These are phyloP conservation scores for Xiphorhynchus erythropygius DNA, from an alignment of 2,797 vertebrate genomes.

Conservation along the genomic window DNA sequence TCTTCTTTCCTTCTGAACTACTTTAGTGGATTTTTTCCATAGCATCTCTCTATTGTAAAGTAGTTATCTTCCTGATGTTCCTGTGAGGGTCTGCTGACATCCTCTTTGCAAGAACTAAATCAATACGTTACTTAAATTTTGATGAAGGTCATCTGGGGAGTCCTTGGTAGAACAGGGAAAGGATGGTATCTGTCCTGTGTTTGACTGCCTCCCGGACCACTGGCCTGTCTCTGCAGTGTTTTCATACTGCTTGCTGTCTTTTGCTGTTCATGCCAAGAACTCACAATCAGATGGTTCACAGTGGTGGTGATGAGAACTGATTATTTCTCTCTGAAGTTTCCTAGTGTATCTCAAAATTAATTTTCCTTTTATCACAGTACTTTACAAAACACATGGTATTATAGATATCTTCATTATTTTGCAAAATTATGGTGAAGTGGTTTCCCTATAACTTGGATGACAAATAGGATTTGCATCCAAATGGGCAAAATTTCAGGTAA, in stretches of 20 bases:
- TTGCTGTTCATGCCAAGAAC: neutral
- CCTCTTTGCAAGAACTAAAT: neutral
- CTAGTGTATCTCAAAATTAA: neutral
- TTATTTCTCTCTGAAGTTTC: neutral
- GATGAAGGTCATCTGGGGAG: neutral
- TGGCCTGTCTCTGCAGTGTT: neutral
- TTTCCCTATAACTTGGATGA: neutral
- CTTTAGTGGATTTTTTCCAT: neutral
- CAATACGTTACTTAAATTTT: too few species aligned
- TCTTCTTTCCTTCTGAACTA: neutral
- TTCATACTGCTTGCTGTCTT: neutral
- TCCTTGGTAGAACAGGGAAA: neutral
- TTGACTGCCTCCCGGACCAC: neutral
- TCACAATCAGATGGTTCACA: neutral
- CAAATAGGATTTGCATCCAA: slow-evolving; percentile 6
- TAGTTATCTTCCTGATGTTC: neutral
- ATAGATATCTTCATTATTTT: neutral
- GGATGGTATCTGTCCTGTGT: neutral
- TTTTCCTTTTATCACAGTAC: neutral
- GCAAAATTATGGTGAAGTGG: neutral
- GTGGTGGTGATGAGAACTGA: neutral
- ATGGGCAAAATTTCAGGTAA: neutral
- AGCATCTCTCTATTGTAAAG: neutral
- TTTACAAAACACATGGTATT: neutral
- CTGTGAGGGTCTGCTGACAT: neutral